These are phyloP conservation scores for Eurystomus gularis DNA, from an alignment of 2,113 vertebrate genomes.

Conservation along the genomic window DNA sequence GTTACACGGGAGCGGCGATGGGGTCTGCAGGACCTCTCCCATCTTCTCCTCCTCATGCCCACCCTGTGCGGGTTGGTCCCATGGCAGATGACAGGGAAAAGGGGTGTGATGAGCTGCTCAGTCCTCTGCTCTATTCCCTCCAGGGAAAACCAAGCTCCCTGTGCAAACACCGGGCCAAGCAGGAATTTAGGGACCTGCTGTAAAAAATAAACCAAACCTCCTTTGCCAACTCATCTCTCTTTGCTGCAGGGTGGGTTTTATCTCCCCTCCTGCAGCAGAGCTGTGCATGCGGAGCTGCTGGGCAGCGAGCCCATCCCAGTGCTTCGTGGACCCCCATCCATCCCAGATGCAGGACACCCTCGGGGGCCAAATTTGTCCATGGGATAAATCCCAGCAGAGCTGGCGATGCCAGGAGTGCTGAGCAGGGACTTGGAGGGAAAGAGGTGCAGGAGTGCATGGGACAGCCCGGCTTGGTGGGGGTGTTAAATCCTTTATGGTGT, in stretches of 20 bases:
- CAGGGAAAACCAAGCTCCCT: not conserved
- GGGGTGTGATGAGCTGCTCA: not conserved
- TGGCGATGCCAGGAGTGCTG: accelerated
- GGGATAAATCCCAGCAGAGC: not conserved
- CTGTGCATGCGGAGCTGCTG: not conserved
- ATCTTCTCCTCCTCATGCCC: not conserved
- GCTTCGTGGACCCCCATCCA: not conserved
- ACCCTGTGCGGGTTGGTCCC: not conserved
- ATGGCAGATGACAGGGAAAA: not conserved
- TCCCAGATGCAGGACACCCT: not conserved
- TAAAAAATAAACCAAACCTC: not conserved
- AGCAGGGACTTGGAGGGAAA: not conserved
- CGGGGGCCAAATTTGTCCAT: accelerated
- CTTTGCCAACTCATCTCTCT: not conserved
- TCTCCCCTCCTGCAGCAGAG: not conserved
- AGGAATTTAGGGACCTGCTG: not conserved
- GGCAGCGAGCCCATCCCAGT: accelerated
- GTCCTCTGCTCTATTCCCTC: accelerated
- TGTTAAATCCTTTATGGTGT: not conserved
- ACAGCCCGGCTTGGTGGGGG: accelerated
- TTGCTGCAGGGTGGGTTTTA: not conserved
- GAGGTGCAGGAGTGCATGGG: accelerated
- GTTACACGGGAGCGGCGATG: accelerated
- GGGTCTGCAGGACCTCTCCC: not conserved
- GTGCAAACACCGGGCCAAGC: not conserved